phyloP scores from a whole-genome alignment of 2,797 vertebrate species.

The Sebastes minor region DNA sequence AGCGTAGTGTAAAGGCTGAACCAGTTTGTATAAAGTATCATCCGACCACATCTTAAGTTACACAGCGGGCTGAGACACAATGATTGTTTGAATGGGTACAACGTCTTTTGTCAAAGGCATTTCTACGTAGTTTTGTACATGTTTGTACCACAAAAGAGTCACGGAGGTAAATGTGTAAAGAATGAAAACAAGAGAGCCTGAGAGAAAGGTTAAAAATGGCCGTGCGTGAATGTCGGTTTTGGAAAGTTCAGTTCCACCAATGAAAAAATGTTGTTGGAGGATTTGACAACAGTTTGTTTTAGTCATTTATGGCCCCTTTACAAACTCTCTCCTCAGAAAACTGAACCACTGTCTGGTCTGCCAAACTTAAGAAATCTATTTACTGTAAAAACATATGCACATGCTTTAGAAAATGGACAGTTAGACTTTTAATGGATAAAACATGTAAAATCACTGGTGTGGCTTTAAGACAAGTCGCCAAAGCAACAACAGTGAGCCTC shows the following conservation, averaged over 20 bases:
- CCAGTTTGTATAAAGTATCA: background rate
- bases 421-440: background rate
- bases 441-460: background rate
- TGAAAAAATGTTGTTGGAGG: background rate
- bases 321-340: background rate
- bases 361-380: background rate
- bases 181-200: background rate
- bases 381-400: background rate
- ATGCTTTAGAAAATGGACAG: background rate
- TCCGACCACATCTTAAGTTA: background rate
- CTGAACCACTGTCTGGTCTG: background rate
- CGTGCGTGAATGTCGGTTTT: accelerated
- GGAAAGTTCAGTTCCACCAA: background rate
- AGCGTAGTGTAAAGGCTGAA: background rate
- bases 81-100: accelerated
- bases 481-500: background rate
- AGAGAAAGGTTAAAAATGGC: background rate
- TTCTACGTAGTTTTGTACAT: background rate
- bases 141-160: background rate
- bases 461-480: background rate
- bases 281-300: no score
- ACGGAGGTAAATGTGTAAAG: background rate
- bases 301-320: background rate
- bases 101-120: background rate
- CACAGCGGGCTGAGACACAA: background rate